Percentiles rank a stretch among this genome's conserved stretches.
Evolutionary conservation across 2,797 vertebrate species (phyloP).

Genomic region (Peromyscus aztecus): DNA sequence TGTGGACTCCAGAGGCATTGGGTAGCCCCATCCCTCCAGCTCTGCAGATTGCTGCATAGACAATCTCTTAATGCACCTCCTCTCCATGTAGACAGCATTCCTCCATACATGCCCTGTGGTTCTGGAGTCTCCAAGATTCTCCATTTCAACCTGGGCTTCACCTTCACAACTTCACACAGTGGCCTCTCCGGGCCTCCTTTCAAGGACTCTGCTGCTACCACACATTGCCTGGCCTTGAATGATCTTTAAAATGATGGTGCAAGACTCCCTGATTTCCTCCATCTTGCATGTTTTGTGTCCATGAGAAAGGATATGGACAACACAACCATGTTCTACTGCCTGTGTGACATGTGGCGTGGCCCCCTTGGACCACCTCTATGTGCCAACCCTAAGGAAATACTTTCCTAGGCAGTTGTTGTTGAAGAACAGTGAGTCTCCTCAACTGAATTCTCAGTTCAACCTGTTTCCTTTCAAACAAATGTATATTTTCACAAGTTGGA

Average conservation of each 20-base stretch:
- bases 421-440: not conserved
- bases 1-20: not conserved
- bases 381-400: not conserved
- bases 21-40: too few relatives aligned
- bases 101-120: not conserved
- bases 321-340: not conserved
- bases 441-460: not conserved
- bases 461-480: not conserved
- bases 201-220: too few relatives aligned
- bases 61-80: not conserved
- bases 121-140: not conserved
- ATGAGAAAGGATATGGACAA: not conserved
- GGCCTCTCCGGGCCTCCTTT: not conserved
- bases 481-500: not conserved
- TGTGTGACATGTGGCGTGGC: not conserved
- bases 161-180: not conserved
- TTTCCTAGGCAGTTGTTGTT: not conserved
- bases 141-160: not conserved
- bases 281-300: not conserved
- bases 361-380: not conserved
- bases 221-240: not conserved
- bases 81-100: not conserved
- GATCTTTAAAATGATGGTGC: not conserved
- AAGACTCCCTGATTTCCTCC: not conserved
- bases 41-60: not conserved